Percentiles rank a stretch among this genome's conserved stretches.
phyloP scores from a whole-genome alignment of 64 coral and sea anemone genomes.

The Stichodactyla helianthus region DNA sequence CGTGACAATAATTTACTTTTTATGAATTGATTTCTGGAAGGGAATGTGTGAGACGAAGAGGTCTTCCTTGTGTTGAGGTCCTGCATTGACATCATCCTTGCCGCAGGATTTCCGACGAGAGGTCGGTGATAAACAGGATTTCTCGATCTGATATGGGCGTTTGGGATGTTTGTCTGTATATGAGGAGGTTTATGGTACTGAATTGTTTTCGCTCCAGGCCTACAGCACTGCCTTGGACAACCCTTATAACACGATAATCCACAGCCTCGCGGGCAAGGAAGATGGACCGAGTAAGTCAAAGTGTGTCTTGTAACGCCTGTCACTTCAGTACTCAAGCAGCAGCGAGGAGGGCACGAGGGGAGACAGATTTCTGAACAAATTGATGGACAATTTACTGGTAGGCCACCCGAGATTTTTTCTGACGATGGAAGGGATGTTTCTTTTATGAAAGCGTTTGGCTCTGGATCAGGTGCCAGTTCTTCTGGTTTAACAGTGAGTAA shows the following conservation, averaged over 20 bases:
- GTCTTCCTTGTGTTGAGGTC: not conserved
- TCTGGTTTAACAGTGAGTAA: conserved; percentile 21
- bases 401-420: not conserved
- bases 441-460: conserved; percentile 12
- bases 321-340: not conserved
- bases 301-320: not conserved
- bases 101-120: not conserved
- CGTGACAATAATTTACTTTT: not conserved
- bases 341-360: not conserved
- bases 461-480: conserved; percentile 17
- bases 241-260: not conserved
- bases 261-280: conserved; percentile 17
- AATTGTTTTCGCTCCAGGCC: not conserved
- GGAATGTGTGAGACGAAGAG: not conserved
- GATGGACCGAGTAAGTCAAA: not conserved
- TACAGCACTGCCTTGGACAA: conserved; percentile 12
- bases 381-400: not conserved
- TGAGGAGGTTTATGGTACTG: not conserved
- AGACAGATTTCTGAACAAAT: conserved; percentile 29
- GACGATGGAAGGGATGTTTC: not conserved
- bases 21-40: not conserved
- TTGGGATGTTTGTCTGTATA: not conserved
- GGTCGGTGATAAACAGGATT: not conserved
- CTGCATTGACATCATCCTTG: not conserved
- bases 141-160: not conserved